Conservation (phyloP, 92 coral and sea anemone genomes). For the Paragorgia papillata region DNA sequence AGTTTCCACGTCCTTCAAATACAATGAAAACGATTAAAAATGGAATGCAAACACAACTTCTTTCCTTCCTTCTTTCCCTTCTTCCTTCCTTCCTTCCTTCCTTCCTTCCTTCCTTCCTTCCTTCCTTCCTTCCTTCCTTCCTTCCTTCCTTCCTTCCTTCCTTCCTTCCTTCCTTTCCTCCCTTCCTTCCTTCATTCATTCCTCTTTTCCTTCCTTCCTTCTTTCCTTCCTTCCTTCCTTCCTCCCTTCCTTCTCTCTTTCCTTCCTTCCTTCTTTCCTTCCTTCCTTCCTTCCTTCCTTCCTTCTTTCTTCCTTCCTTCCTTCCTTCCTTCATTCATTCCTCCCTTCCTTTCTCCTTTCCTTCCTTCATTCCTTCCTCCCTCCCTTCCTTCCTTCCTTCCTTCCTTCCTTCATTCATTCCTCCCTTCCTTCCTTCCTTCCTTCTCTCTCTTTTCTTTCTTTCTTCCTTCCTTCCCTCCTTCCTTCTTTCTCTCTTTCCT, state of each 20-base stretch:
- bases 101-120: background rate
- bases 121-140: background rate
- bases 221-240: background rate
- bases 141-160: background rate
- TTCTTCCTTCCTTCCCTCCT: background rate
- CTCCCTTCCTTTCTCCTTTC: background rate
- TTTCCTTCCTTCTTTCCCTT: background rate
- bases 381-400: background rate
- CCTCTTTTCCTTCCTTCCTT: background rate
- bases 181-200: background rate
- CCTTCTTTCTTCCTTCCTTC: background rate
- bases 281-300: background rate
- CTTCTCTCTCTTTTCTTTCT: background rate
- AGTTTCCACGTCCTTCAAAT: constrained; percentile 23
- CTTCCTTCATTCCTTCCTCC: background rate
- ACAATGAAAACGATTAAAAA: background rate
- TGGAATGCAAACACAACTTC: background rate
- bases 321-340: background rate
- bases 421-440: background rate
- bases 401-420: background rate
- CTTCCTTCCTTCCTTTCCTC: background rate
- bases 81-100: background rate
- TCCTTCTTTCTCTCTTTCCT: background rate
- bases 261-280: background rate
- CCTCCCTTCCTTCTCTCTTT: background rate